Evolutionary conservation across 2,797 vertebrate genomes (phyloP), one percentile per base, ranked within the genome.

Genomic region (Gymnocypris eckloni): DNA sequence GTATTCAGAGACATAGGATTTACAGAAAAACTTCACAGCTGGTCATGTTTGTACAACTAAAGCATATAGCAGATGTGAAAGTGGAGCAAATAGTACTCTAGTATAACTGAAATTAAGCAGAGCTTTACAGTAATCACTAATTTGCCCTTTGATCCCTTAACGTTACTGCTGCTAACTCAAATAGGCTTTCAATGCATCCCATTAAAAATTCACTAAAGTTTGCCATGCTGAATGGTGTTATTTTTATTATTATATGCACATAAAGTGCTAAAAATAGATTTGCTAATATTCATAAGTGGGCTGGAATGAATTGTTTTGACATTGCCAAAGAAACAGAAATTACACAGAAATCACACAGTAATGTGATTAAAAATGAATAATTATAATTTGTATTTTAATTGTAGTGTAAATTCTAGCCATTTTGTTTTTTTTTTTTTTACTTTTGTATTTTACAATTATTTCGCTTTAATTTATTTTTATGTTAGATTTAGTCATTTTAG

Each of bases 81-180:
- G 28, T 76, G 9, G 10, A 33, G 25, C 5, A 37, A 54, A 33
- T 37, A 37, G 16, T 54, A 54, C 10, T 54, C 10, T 37, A 9
- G 41, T 45, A 45, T 54, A 33, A 52, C 3, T 75, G 16, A 52
- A 54, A 76, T 76, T 37, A 37, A 54, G 5, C 6, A 11, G 11
- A 37, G 52, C 48, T 76, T 72, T 72, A 72, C 22, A 72, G 41
- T 72, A 72, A 72, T 72, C 3, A 4, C 72, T 75, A 75, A 50
- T 33, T 52, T 28, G 28, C 20, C 52, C 22, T 59, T 59, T 5
- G 6, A 37, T 37, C 50, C 4, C 28, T 2, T 39, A 41, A 39
- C 3, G 1, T 39, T 77, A 39, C 37, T 25, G 22, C 41, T 3
- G 20, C 1, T 16, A 25, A 43, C 2, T 54, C 18, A 54, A 3